Evolutionary conservation across 2,888 invertebrate species (phyloP).

Genomic region (Osmoderma eremita): DNA sequence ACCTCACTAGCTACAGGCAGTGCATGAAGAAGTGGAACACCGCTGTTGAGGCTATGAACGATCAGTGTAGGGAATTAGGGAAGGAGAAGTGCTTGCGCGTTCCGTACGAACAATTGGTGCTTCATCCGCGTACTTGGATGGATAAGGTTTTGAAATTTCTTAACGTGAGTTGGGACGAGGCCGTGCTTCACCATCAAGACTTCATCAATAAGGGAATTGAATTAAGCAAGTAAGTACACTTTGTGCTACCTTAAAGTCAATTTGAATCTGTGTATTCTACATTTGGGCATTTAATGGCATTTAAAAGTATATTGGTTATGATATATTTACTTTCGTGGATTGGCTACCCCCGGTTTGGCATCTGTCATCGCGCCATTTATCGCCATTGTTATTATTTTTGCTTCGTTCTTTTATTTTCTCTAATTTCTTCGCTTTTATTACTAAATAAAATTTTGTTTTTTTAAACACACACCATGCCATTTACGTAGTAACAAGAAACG

Average conservation of each 20-base stretch:
- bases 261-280: too few species aligned
- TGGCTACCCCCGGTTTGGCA: too few species aligned
- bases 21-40: conserved; percentile 97
- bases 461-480: too few species aligned
- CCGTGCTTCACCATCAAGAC: conserved; percentile 96
- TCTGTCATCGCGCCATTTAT: too few species aligned
- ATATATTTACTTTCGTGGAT: too few species aligned
- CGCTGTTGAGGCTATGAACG: conserved; percentile 93
- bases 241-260: not conserved
- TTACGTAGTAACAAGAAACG: too few species aligned
- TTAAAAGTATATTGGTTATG: too few species aligned
- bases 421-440: too few species aligned
- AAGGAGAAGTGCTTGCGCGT: conserved; percentile 82
- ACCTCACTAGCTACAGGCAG: conserved; percentile 91
- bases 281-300: too few species aligned
- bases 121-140: conserved; percentile 92
- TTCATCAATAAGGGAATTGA: conserved; percentile 96
- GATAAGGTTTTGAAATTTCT: conserved; percentile 87
- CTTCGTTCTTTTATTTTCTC: too few species aligned
- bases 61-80: conserved; percentile 88
- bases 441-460: too few species aligned
- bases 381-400: too few species aligned
- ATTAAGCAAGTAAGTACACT: conserved; percentile 84
- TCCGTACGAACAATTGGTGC: conserved; percentile 96
- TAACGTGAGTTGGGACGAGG: conserved; percentile 93